Evolutionary conservation across 2,888 invertebrate species (phyloP).

Genomic region (Synergus itoensis): DNA sequence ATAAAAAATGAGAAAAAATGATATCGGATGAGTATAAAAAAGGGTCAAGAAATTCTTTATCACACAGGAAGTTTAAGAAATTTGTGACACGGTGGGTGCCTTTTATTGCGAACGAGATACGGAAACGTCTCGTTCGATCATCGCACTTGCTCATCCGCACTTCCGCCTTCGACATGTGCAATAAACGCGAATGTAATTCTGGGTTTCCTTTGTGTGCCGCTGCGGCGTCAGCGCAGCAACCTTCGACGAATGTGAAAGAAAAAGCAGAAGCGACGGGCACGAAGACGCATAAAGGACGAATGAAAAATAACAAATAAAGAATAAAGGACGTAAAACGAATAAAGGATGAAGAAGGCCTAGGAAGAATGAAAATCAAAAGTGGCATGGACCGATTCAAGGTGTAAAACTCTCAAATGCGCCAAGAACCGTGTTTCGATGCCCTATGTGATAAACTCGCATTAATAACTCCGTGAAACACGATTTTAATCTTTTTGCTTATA

Average conservation of each 20-base stretch:
- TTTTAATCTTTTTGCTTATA: slow-evolving; percentile 62
- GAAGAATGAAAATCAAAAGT: neutral
- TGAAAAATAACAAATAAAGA: neutral
- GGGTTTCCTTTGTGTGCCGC: slow-evolving; percentile 18
- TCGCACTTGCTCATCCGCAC: slow-evolving; percentile 58
- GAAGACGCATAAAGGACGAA: neutral
- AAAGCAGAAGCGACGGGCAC: neutral
- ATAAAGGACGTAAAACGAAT: neutral
- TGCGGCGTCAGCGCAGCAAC: neutral
- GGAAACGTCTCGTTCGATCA: slow-evolving; percentile 50
- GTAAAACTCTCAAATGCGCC: slow-evolving; percentile 15
- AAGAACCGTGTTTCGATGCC: slow-evolving; percentile 48
- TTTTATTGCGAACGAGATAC: slow-evolving; percentile 31
- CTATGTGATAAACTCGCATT: slow-evolving; percentile 62
- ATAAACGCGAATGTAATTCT: slow-evolving; percentile 45
- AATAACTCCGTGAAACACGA: slow-evolving; percentile 62
- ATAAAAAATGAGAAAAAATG: neutral
- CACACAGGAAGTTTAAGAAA: slow-evolving; percentile 11
- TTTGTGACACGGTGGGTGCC: slow-evolving; percentile 21
- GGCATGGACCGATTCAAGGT: neutral
- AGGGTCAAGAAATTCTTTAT: slow-evolving; percentile 14
- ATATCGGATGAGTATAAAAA: neutral
- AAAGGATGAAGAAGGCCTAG: neutral
- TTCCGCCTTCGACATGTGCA: slow-evolving; percentile 53
- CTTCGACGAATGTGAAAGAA: neutral